Conservation (phyloP, 2,113 vertebrate genomes). For the Labeo catla region DNA sequence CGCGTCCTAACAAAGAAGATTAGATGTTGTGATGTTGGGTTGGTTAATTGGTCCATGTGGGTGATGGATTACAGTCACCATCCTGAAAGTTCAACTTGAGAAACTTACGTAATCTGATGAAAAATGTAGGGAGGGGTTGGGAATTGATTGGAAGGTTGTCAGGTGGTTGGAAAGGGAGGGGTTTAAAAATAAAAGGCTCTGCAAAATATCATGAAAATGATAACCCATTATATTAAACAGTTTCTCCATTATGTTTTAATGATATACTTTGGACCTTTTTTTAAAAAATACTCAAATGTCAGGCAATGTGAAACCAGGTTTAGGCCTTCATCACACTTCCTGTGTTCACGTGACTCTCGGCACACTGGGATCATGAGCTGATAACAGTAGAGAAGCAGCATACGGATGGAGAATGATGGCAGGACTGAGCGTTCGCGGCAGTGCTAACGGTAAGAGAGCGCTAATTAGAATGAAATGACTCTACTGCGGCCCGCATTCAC, state of each 20-base stretch:
- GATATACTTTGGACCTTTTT: too few species aligned
- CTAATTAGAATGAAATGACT: slow-evolving; percentile 79
- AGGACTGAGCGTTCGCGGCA: slow-evolving; percentile 68
- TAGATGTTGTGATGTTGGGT: slow-evolving; percentile 5
- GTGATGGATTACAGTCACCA: background rate
- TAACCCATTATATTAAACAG: background rate
- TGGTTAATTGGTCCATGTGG: slow-evolving; percentile 8
- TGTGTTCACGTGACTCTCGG: background rate
- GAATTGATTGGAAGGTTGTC: background rate
- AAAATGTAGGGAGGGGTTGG: background rate
- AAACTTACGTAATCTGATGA: background rate
- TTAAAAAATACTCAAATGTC: background rate
- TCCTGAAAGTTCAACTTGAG: background rate
- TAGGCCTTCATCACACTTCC: background rate
- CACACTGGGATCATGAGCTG: background rate
- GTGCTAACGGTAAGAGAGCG: slow-evolving; percentile 76
- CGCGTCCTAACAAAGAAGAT: background rate
- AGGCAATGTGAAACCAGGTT: background rate
- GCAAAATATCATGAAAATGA: background rate
- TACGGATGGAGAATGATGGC: slow-evolving; percentile 65
- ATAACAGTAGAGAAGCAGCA: slow-evolving; percentile 8
- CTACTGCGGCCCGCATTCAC: slow-evolving; percentile 65
- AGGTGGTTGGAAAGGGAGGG: background rate
- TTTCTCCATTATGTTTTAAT: background rate
- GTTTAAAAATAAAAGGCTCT: background rate